These are phyloP conservation scores for Pogonocichla stellata DNA, from an alignment of 2,113 vertebrate genomes.

Conservation along the genomic window DNA sequence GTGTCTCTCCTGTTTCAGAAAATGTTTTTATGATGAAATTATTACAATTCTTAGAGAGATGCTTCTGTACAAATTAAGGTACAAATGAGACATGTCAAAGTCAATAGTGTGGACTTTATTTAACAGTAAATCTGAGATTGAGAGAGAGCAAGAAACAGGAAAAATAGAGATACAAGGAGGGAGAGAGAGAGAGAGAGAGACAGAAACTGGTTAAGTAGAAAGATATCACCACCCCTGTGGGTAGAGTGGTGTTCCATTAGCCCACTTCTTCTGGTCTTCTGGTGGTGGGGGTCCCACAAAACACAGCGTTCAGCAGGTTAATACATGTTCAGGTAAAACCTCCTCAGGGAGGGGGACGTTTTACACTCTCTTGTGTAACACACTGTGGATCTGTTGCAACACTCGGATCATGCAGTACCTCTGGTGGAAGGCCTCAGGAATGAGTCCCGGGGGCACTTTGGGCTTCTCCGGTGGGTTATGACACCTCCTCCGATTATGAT, in stretches of 20 bases:
- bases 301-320: rapidly evolving
- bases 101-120: background rate
- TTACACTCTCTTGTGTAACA: background rate
- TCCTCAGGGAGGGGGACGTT: background rate
- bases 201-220: background rate
- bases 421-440: background rate
- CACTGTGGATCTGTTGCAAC: background rate
- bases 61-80: background rate
- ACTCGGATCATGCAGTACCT: rapidly evolving
- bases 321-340: background rate
- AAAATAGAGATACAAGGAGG: background rate
- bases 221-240: background rate
- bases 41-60: background rate
- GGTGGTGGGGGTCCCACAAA: rapidly evolving
- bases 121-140: background rate
- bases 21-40: background rate
- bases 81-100: background rate
- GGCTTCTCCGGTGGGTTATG: background rate
- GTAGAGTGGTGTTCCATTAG: background rate
- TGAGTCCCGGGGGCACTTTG: background rate
- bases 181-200: background rate
- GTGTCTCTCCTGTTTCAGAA: background rate
- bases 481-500: background rate
- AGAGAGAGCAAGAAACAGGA: background rate
- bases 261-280: background rate